These are phyloP conservation scores for Parazoanthus darwini DNA, from an alignment of 92 coral and sea anemone species.

Conservation along the genomic window DNA sequence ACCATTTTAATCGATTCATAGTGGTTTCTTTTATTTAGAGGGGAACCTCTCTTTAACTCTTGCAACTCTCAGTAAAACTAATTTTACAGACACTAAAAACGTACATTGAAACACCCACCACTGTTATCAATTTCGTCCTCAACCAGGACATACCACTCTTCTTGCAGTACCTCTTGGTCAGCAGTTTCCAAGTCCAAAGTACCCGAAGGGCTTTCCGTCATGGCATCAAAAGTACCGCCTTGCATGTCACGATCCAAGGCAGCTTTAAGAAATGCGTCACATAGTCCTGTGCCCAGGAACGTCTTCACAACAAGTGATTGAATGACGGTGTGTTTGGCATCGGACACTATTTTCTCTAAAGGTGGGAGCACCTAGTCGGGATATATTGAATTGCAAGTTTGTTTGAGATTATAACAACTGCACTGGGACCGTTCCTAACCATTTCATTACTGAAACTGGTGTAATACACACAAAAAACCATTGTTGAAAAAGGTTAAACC, in stretches of 20 bases:
- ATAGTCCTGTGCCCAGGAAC: conserved; percentile 62
- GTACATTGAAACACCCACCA: background rate
- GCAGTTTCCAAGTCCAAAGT: background rate
- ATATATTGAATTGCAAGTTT: background rate
- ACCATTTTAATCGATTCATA: background rate
- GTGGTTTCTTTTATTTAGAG: background rate
- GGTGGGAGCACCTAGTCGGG: conserved; percentile 56
- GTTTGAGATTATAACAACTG: background rate
- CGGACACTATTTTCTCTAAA: conserved; percentile 55
- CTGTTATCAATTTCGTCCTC: conserved; percentile 29
- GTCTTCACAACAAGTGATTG: conserved; percentile 48
- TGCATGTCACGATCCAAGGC: conserved; percentile 66
- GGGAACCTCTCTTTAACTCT: too few species aligned
- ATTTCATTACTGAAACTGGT: background rate
- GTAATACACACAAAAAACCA: too few species aligned
- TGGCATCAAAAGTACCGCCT: conserved; percentile 82
- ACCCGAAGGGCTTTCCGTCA: conserved; percentile 37
- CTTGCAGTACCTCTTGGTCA: conserved; percentile 31
- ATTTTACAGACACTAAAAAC: background rate
- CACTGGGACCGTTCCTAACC: background rate
- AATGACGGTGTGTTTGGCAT: conserved; percentile 49
- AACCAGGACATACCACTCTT: conserved; percentile 32
- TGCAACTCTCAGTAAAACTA: too few species aligned
- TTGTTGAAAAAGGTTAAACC: too few species aligned
- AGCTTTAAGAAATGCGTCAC: conserved; percentile 73